Evolutionary conservation across 2,888 invertebrate species (phyloP).

Genomic region (Agrochola litura): DNA sequence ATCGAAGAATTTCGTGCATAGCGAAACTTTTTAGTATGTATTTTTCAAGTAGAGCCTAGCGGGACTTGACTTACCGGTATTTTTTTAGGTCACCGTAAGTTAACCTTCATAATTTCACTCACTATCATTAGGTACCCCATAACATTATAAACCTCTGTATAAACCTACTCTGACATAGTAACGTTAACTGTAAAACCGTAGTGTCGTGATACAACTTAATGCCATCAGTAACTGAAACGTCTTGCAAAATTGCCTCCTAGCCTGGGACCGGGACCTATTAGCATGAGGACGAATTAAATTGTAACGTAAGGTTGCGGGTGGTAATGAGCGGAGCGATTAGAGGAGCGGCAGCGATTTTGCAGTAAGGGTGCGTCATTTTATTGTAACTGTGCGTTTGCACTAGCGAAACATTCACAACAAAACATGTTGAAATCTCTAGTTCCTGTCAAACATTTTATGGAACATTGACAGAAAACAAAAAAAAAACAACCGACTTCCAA

Average conservation of each 20-base stretch:
- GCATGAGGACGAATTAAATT: slow-evolving; percentile 79
- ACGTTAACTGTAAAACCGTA: slow-evolving; percentile 38
- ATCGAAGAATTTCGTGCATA: no score
- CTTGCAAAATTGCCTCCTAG: slow-evolving; percentile 77
- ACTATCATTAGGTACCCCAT: not conserved
- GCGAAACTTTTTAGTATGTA: no score
- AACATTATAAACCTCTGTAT: not conserved
- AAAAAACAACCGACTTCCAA: no score
- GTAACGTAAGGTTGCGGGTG: slow-evolving; percentile 41
- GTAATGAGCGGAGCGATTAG: slow-evolving; percentile 32
- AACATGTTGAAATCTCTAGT: no score
- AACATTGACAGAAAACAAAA: no score
- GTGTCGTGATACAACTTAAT: slow-evolving; percentile 66
- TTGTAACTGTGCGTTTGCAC: not conserved
- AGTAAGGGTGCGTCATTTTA: not conserved
- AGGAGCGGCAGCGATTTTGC: slow-evolving; percentile 32
- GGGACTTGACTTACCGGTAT: no score
- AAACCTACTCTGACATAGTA: not conserved
- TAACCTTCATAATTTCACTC: not conserved
- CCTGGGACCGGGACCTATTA: slow-evolving; percentile 75
- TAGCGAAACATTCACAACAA: no score
- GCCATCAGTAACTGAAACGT: slow-evolving; percentile 75
- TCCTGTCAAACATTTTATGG: no score
- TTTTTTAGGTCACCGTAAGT: not conserved
- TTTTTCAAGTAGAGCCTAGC: no score